Conservation (phyloP, 2,888 invertebrate species). For the Catocala nupta region DNA sequence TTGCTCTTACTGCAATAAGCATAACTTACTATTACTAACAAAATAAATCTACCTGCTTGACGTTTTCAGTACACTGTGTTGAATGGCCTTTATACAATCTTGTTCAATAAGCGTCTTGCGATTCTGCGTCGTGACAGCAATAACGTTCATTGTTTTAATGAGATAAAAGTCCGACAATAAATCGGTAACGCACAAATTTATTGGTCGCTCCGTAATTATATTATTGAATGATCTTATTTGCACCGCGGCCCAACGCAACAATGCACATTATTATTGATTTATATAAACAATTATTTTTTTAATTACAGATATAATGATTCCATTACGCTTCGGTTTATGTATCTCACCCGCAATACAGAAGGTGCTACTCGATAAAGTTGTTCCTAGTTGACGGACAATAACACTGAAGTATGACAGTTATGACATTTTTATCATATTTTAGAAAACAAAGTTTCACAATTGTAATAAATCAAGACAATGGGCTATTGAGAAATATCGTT, state of each 20-base stretch:
- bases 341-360: slow-evolving; percentile 36
- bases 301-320: slow-evolving; percentile 59
- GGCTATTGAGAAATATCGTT: slow-evolving; percentile 36
- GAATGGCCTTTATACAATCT: not conserved
- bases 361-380: slow-evolving; percentile 52
- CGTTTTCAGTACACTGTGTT: not conserved
- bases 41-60: slow-evolving; percentile 5
- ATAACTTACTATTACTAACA: slow-evolving; percentile 16
- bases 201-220: slow-evolving; percentile 45
- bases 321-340: slow-evolving; percentile 53
- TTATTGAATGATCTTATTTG: slow-evolving; percentile 62
- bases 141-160: slow-evolving; percentile 32
- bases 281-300: slow-evolving; percentile 65
- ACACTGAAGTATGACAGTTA: slow-evolving; percentile 54
- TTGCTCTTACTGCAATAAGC: slow-evolving; percentile 29
- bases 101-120: slow-evolving; percentile 21
- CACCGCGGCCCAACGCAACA: slow-evolving; percentile 39
- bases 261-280: slow-evolving; percentile 64
- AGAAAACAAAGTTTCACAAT: slow-evolving; percentile 43
- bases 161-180: slow-evolving; percentile 46
- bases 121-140: slow-evolving; percentile 9
- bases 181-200: slow-evolving; percentile 51
- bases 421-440: slow-evolving; percentile 53
- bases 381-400: slow-evolving; percentile 54
- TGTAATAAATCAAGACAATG: slow-evolving; percentile 48